Evolutionary conservation across 2,888 invertebrate species (phyloP).

Genomic region (Phlogophora meticulosa): DNA sequence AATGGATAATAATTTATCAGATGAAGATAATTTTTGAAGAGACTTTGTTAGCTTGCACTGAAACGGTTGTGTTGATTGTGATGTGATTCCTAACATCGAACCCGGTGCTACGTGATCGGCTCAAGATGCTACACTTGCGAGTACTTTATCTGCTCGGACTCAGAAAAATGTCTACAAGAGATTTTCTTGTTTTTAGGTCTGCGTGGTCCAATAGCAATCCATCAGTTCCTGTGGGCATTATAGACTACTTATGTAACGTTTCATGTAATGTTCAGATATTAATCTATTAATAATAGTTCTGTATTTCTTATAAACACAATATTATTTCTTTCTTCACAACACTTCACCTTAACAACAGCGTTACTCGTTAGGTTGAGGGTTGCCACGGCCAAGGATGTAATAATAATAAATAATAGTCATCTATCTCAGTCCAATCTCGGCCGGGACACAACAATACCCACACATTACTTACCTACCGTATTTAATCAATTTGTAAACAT

Average conservation of each 20-base stretch:
- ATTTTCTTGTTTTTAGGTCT: background rate
- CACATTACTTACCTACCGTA: slow-evolving; percentile 36
- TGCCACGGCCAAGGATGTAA: slow-evolving; percentile 33
- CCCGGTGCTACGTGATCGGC: slow-evolving; percentile 33
- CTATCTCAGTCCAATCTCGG: slow-evolving; percentile 47
- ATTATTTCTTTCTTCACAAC: slow-evolving; percentile 7
- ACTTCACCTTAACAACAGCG: background rate
- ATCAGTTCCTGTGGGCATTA: background rate
- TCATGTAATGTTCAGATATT: background rate
- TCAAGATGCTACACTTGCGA: background rate
- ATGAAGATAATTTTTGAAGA: slow-evolving; percentile 46
- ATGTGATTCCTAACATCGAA: slow-evolving; percentile 40
- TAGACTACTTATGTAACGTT: background rate
- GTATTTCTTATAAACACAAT: background rate
- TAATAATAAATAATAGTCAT: slow-evolving; percentile 55
- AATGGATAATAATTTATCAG: slow-evolving; percentile 23
- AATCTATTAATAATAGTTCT: background rate
- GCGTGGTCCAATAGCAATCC: background rate
- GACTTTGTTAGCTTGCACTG: slow-evolving; percentile 19
- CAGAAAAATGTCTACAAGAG: background rate
- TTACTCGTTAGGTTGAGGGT: slow-evolving; percentile 25
- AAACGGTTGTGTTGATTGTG: slow-evolving; percentile 21
- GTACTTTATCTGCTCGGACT: background rate
- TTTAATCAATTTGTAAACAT: slow-evolving; percentile 53
- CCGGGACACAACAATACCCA: slow-evolving; percentile 39